phyloP scores from a whole-genome alignment of 1,140 invertebrate genomes.

The Hetaerina americana region DNA sequence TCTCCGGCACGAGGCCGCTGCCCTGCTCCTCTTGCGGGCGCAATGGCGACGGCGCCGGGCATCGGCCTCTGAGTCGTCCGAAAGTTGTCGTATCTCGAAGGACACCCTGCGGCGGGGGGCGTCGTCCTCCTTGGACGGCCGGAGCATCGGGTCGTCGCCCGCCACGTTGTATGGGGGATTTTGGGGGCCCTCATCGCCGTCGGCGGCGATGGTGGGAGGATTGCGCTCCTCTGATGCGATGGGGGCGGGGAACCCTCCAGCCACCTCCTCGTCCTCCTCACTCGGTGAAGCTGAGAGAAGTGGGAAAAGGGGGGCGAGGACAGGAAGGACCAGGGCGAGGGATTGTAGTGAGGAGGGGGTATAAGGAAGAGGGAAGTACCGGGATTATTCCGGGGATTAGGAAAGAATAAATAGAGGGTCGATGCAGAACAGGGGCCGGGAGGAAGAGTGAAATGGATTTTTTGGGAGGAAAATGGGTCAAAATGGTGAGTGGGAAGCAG shows the following conservation, averaged over 20 bases:
- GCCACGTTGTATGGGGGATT: constrained; percentile 10
- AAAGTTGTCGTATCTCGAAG: constrained; percentile 20
- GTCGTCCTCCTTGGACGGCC: not conserved
- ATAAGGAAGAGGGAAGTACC: no score
- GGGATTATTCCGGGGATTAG: no score
- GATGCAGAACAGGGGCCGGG: no score
- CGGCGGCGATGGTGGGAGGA: not conserved
- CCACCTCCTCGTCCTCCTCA: not conserved
- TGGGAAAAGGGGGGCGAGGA: not conserved
- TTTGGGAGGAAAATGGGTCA: no score
- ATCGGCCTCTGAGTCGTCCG: constrained; percentile 16
- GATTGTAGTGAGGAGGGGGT: no score
- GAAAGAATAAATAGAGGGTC: no score
- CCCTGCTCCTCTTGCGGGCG: constrained; percentile 49
- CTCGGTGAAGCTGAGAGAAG: not conserved
- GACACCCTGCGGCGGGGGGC: constrained; percentile 17
- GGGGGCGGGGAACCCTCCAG: not conserved
- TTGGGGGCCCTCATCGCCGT: constrained; percentile 15
- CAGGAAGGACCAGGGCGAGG: no score
- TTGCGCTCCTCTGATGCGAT: not conserved
- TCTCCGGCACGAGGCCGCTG: constrained; percentile 68
- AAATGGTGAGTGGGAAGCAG: no score
- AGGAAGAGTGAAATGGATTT: no score
- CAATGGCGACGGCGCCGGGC: constrained; percentile 34
- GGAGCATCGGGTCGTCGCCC: constrained; percentile 24